These are phyloP conservation scores for Numida meleagris DNA, from an alignment of 2,113 vertebrate species.

Conservation along the genomic window DNA sequence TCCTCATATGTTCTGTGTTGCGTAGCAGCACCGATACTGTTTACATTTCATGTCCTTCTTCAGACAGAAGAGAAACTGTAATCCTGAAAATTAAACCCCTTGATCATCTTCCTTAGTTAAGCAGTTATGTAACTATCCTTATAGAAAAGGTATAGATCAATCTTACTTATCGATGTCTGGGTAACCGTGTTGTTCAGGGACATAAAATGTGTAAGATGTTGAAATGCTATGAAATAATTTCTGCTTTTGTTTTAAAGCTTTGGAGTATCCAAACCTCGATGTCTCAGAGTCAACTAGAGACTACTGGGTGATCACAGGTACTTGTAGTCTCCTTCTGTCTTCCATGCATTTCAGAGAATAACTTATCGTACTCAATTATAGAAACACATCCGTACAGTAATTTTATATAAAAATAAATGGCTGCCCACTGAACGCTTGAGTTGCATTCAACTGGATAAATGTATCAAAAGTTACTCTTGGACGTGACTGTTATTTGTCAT, in stretches of 20 bases:
- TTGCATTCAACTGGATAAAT: background rate
- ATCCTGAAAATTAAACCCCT: background rate
- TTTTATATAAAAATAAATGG: background rate
- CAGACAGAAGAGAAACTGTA: background rate
- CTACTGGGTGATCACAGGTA: conserved; percentile 98
- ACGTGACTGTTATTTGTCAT: background rate
- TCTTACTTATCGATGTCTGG: background rate
- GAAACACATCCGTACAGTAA: background rate
- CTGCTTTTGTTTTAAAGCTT: conserved; percentile 79
- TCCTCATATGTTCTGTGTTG: background rate
- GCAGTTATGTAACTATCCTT: background rate
- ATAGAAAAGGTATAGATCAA: background rate
- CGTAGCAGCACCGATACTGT: background rate
- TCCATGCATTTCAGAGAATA: background rate
- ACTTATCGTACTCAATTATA: background rate
- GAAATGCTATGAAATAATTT: background rate
- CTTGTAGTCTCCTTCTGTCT: background rate
- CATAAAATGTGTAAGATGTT: background rate
- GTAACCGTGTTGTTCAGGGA: background rate
- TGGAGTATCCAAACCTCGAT: conserved; percentile 97
- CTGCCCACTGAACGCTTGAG: background rate
- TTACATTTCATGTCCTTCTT: background rate
- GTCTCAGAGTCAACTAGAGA: conserved; percentile 91
- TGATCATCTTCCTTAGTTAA: background rate
- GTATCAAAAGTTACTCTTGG: background rate